These are phyloP conservation scores for Digitonthophagus gazella DNA, from an alignment of 2,888 invertebrate species.

Conservation along the genomic window DNA sequence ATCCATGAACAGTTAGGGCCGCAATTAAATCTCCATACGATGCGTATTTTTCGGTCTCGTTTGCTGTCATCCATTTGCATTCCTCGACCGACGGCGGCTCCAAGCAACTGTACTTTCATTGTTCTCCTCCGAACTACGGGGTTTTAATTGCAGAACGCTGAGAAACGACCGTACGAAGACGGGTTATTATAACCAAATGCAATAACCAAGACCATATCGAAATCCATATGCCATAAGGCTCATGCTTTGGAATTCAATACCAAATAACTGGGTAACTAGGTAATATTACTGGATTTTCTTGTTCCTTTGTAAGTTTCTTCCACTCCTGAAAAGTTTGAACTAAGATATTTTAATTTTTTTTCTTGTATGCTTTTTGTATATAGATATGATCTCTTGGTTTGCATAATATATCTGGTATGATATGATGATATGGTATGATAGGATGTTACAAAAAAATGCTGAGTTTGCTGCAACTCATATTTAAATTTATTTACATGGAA, in stretches of 20 bases:
- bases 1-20: conserved; percentile 10
- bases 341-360: no score
- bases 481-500: no score
- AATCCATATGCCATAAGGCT: neutral
- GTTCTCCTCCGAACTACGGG: neutral
- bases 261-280: neutral
- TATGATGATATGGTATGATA: no score
- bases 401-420: no score
- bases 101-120: conserved; percentile 13
- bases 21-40: conserved; percentile 13
- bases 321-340: no score
- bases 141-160: conserved; percentile 5
- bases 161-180: neutral
- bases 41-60: conserved; percentile 10
- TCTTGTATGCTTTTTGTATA: no score
- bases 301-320: no score
- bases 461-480: no score
- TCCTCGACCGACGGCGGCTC: neutral
- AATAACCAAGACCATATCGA: neutral
- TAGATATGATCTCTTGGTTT: no score
- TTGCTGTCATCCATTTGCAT: conserved; percentile 8
- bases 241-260: no score
- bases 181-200: neutral
- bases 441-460: no score
- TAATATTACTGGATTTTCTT: no score